Evolutionary conservation across 2,113 vertebrate species (phyloP).

Genomic region (Brachionichthys hirsutus): DNA sequence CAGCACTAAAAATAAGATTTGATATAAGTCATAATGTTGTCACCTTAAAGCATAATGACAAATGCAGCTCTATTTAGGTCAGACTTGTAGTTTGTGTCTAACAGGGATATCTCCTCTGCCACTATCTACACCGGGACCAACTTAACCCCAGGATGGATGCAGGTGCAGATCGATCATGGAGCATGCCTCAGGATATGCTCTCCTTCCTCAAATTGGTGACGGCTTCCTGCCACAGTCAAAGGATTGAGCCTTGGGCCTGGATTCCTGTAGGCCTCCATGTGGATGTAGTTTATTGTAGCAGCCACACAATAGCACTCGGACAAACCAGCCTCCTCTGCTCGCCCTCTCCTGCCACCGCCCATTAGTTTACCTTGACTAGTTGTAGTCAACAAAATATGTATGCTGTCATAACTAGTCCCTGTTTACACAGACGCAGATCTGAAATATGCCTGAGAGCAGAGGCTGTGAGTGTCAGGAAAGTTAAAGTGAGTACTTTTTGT

Average conservation of each 20-base stretch:
- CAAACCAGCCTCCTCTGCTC: constrained; percentile 26
- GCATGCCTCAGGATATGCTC: constrained; percentile 9
- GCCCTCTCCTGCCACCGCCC: not conserved
- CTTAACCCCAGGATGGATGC: not conserved
- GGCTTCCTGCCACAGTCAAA: constrained; percentile 41
- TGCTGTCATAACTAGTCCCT: not conserved
- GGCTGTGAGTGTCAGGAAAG: too few relatives aligned
- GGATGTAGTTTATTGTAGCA: constrained; percentile 34
- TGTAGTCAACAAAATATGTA: not conserved
- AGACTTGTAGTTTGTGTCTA: not conserved
- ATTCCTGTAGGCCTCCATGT: constrained; percentile 27
- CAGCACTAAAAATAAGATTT: not conserved
- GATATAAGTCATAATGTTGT: not conserved
- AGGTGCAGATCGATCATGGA: constrained; percentile 10
- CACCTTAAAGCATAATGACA: too few relatives aligned
- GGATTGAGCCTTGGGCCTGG: constrained; percentile 18
- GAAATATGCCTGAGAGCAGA: too few relatives aligned
- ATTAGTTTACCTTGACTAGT: not conserved
- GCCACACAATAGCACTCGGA: constrained; percentile 8
- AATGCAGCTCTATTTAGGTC: not conserved
- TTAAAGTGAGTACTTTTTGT: too few relatives aligned
- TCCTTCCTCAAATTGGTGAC: not conserved
- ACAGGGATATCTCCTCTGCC: too few relatives aligned
- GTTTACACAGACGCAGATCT: too few relatives aligned
- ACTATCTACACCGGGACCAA: too few relatives aligned